Conservation (phyloP, 2,888 invertebrate species). For the Apotomis turbidana region DNA sequence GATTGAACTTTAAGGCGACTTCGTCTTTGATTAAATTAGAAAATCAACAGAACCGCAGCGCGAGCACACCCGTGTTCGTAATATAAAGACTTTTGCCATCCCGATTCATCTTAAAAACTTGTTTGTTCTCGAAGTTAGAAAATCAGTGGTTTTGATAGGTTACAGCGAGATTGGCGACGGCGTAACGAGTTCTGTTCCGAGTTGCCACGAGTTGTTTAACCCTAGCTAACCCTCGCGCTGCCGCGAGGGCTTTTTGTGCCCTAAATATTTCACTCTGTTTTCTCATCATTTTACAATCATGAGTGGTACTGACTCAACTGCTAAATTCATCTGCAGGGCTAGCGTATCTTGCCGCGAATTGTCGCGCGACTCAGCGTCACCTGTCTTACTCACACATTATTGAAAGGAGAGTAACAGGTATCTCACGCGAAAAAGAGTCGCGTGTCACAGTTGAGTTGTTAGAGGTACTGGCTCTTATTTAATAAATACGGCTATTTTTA, state of each 20-base stretch:
- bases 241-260: neutral
- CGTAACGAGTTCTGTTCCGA: slow-evolving; percentile 22
- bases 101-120: slow-evolving; percentile 17
- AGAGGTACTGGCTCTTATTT: no score
- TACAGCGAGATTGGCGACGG: slow-evolving; percentile 17
- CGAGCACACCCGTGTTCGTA: neutral
- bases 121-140: slow-evolving; percentile 21
- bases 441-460: no score
- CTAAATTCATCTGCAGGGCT: no score
- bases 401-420: no score
- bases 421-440: no score
- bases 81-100: slow-evolving; percentile 15
- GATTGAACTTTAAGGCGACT: neutral
- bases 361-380: no score
- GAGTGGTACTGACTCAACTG: no score
- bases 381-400: no score
- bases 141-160: slow-evolving; percentile 34
- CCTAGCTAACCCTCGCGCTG: slow-evolving; percentile 4
- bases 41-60: neutral
- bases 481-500: no score
- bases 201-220: slow-evolving; percentile 3
- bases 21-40: neutral
- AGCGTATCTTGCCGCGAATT: no score
- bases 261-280: no score
- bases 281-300: no score